Base-by-base conservation (phyloP, 1,140 invertebrate species). In the Penaeus vannamei region DNA sequence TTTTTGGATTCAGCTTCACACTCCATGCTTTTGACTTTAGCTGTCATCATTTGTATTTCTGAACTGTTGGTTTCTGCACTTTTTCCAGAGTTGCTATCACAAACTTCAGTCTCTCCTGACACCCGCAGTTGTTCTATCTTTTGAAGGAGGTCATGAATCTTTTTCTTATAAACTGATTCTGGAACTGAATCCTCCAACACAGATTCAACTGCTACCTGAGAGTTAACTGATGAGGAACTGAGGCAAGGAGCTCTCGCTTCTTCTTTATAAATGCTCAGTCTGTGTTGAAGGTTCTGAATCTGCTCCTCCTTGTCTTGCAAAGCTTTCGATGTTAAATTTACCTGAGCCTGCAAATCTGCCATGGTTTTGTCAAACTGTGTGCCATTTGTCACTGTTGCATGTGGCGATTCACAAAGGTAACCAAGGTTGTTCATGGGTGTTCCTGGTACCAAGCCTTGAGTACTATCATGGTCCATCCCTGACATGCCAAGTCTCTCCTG, bases 271-370 rank as follows among this genome's bases (percentile, higher is more conserved):
- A 72, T 64, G 42, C 26, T 79, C 32, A 86, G 17, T 42, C 80
- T 26, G 26, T 86, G 53, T 42, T 86, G 85, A 26, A 86, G 85
- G 29, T 80, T 59, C 42, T 80, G 76, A 80, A 86, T 86, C 8
- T 86, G 85, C 53, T 86, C 29, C 64, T 86, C 85, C 36, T 86
- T 86, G 64, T 61, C 80, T 62, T 86, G 85, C 32, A 86, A 42
- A 80, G 85, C 85, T 61, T 86, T 59, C 26, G 85, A 86, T 23
- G 85, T 86, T 46, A 86, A 42, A 61, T 59, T 86, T 36, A 86
- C 85, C 76, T 86, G 85, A 36, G 69, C 85, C 32, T 86, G 85
- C n/a, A 86, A 53, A 60, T 86, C 85, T 80, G 85, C 76, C 85
- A 86, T 86, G 32, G 72, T 86, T 42, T 79, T 86, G 10, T 86